Percentiles rank a stretch among this genome's conserved stretches.
phyloP scores from a whole-genome alignment of 2,888 invertebrate genomes.

The Patella ulyssiponensis region DNA sequence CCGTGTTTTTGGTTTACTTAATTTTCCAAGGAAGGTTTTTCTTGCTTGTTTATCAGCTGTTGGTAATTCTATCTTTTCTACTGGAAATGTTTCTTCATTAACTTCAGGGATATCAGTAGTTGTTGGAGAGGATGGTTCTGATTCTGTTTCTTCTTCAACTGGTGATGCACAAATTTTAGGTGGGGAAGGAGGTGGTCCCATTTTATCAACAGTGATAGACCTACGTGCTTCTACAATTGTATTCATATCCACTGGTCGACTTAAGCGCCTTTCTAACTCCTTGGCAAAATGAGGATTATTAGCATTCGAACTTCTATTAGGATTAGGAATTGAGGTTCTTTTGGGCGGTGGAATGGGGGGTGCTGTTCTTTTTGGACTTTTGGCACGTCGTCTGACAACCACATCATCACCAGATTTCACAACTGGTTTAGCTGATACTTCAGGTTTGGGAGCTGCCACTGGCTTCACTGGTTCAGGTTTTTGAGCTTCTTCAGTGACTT shows the following conservation, averaged over 20 bases:
- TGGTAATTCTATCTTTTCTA: slow-evolving; percentile 63
- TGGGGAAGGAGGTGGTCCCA: slow-evolving; percentile 31
- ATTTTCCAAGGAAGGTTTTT: slow-evolving; percentile 62
- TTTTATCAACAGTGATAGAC: slow-evolving; percentile 42
- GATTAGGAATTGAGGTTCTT: slow-evolving; percentile 40
- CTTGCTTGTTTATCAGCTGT: slow-evolving; percentile 51
- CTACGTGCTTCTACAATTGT: slow-evolving; percentile 31
- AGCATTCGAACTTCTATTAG: slow-evolving; percentile 35
- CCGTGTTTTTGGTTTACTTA: slow-evolving; percentile 52
- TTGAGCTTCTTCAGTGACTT: slow-evolving; percentile 9
- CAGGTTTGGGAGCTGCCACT: slow-evolving; percentile 13
- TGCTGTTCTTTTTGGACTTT: slow-evolving; percentile 58
- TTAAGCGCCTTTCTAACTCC: slow-evolving; percentile 57
- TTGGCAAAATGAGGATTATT: slow-evolving; percentile 51
- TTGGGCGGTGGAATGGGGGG: slow-evolving; percentile 49
- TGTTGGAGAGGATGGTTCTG: background rate
- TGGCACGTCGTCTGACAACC: slow-evolving; percentile 50
- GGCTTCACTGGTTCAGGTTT: slow-evolving; percentile 14
- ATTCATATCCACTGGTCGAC: slow-evolving; percentile 28
- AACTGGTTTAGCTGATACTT: slow-evolving; percentile 7
- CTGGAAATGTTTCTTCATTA: slow-evolving; percentile 16
- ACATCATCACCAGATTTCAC: slow-evolving; percentile 38
- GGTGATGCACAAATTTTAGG: slow-evolving; percentile 37
- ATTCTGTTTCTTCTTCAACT: slow-evolving; percentile 22
- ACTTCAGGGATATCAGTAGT: slow-evolving; percentile 17